Evolutionary conservation across 2,797 vertebrate genomes (phyloP), one percentile per base, ranked within the genome.

Genomic region (Melanogrammus aeglefinus): DNA sequence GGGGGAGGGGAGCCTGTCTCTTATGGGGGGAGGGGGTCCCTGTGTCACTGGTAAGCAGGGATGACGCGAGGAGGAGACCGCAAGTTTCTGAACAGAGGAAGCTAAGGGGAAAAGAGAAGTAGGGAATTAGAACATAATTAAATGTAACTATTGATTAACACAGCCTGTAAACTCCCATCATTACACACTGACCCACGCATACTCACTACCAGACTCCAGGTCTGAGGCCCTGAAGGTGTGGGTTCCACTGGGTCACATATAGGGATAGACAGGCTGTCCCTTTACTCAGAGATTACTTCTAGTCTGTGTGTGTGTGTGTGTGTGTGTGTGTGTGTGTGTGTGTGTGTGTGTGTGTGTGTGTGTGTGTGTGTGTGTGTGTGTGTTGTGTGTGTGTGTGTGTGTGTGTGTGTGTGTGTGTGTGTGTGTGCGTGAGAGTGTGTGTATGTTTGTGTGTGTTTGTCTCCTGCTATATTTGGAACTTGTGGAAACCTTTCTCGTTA

Each of bases 371-470:
- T 35, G 35, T 35, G 35, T 35, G 35, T 35, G 35, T 35, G 5
- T 35, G 5, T 35, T 35, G 35, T 35, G 35, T 31, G 18, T 57
- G 66, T 70, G 27, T 70, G 66, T 35, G 35, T 35, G 35, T 35
- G 35, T 35, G 35, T 35, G 35, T 35, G 35, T 35, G 35, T 35
- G 5, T 35, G 5, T 35, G 35, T 35, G 35, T 35, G 35, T 31
- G 18, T 57, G 66, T 70, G 27, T 70, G 66, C 29, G 24, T 51
- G 24, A 72, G 66, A 33, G 76, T 77, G 76, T 77, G 33, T 77
- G 70, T 73, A 31, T 77, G 71, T 73, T 71, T 78, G 76, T 70
- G 57, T 71, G 76, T 44, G 35, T 36, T 7, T 8, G 31, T 72
- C 29, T 36, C 29, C 18, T 39, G 2, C 21, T 66, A 27, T 27